phyloP scores from a whole-genome alignment of 2,113 vertebrate species.

The Aplodontia rufa region DNA sequence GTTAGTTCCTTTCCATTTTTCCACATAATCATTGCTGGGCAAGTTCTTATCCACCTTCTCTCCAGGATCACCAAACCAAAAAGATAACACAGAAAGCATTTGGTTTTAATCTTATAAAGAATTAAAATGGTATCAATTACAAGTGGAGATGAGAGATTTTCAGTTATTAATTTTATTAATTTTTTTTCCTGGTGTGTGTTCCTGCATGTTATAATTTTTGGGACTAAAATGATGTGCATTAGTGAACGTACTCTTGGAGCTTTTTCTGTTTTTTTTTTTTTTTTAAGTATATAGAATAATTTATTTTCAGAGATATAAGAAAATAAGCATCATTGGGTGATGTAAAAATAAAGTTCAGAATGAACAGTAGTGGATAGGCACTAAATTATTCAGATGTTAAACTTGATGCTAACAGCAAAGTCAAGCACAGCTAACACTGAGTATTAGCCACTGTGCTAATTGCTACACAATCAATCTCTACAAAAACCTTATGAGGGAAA shows the following conservation, averaged over 20 bases:
- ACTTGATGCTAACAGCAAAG: background rate
- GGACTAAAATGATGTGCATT: background rate
- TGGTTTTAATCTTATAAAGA: background rate
- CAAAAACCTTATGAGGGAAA: background rate
- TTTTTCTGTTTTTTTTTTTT: background rate
- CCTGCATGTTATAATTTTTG: background rate
- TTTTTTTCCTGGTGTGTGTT: too few species aligned
- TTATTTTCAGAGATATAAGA: background rate
- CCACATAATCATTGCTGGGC: background rate
- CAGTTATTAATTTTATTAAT: background rate
- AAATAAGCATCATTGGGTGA: background rate
- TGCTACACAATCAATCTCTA: background rate
- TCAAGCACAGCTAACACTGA: background rate
- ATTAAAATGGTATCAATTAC: background rate
- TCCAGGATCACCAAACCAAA: background rate
- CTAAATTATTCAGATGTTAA: background rate
- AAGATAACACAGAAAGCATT: background rate
- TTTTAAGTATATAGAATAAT: background rate
- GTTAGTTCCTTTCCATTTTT: background rate
- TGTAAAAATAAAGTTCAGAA: background rate
- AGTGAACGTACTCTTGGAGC: background rate
- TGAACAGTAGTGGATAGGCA: background rate
- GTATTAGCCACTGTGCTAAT: background rate
- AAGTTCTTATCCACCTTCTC: background rate
- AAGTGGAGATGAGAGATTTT: slow-evolving; percentile 27